Percentiles rank a stretch among this genome's conserved stretches.
Evolutionary conservation across 2,888 invertebrate genomes (phyloP).

Genomic region (Ectemnius cavifrons): DNA sequence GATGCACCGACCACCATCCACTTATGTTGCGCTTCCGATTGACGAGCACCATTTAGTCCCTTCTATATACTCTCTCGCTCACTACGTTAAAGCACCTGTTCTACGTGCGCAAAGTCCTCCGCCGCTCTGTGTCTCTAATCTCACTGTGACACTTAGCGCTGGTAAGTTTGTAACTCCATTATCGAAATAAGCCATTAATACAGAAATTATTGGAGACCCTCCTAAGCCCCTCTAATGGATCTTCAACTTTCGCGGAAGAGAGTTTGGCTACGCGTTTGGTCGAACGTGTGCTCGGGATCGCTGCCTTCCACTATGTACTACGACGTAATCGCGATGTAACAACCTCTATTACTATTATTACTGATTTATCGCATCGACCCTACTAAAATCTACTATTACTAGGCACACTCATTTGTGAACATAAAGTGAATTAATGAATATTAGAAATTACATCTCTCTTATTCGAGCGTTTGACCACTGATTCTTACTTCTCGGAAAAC

Average conservation of each 20-base stretch:
- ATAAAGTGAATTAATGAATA: background rate
- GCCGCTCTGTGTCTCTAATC: too few relatives aligned
- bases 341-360: slow-evolving; percentile 4
- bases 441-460: background rate
- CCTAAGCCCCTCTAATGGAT: slow-evolving; percentile 26
- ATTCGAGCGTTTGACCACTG: background rate
- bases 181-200: slow-evolving; percentile 20
- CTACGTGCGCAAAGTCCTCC: too few relatives aligned
- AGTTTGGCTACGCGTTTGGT: too few relatives aligned
- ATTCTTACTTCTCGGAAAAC: background rate
- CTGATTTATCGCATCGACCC: background rate
- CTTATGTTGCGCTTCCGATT: background rate
- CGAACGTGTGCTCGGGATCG: too few relatives aligned
- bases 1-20: background rate
- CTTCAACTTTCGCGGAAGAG: slow-evolving; percentile 5
- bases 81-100: slow-evolving; percentile 17
- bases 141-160: too few relatives aligned
- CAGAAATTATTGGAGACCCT: slow-evolving; percentile 37
- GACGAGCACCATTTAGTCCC: background rate
- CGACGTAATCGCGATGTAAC: background rate
- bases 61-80: too few relatives aligned
- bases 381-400: too few relatives aligned
- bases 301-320: too few relatives aligned
- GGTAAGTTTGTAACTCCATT: slow-evolving; percentile 8
- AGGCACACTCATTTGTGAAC: too few relatives aligned